Evolutionary conservation across 2,797 vertebrate species (phyloP).

Genomic region (Leptatherina wallacei): DNA sequence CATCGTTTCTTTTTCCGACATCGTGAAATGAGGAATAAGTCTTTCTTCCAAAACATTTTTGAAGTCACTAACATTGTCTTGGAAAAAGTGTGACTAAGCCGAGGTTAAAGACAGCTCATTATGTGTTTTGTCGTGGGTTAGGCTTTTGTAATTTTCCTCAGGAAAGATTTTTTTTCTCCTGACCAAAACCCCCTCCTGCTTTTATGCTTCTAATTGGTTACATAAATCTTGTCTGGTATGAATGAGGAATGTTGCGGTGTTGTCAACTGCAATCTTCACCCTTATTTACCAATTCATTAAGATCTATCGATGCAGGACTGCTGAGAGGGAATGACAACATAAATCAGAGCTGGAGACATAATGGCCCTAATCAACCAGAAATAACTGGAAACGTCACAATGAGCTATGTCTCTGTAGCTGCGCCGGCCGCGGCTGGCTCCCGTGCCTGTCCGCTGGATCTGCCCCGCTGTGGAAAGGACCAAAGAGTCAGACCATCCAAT

Average conservation of each 20-base stretch:
- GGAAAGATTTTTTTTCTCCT: slow-evolving; percentile 91
- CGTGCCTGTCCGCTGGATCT: slow-evolving; percentile 60
- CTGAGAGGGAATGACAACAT: slow-evolving; percentile 99
- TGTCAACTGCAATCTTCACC: slow-evolving; percentile 99
- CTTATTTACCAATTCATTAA: slow-evolving; percentile 99
- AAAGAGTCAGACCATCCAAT: slow-evolving; percentile 69
- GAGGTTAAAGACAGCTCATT: slow-evolving; percentile 92
- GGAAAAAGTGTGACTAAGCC: slow-evolving; percentile 83
- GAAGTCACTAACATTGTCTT: slow-evolving; percentile 56
- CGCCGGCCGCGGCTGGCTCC: slow-evolving; percentile 51
- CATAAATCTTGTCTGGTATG: slow-evolving; percentile 99
- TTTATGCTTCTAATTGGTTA: slow-evolving; percentile 99
- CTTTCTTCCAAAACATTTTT: slow-evolving; percentile 44
- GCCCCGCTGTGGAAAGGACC: slow-evolving; percentile 43
- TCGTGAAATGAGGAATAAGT: slow-evolving; percentile 34
- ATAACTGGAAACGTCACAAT: slow-evolving; percentile 99
- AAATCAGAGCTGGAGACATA: slow-evolving; percentile 98
- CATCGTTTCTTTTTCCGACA: slow-evolving; percentile 58
- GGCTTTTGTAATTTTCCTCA: slow-evolving; percentile 96
- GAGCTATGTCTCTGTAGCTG: slow-evolving; percentile 95
- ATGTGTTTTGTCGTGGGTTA: slow-evolving; percentile 93
- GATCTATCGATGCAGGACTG: slow-evolving; percentile 99
- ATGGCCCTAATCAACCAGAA: slow-evolving; percentile 99
- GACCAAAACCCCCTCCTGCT: slow-evolving; percentile 84
- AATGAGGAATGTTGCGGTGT: slow-evolving; percentile 99